A percentile compares a stretch with the other conserved stretches of the same genome.
phyloP scores from a whole-genome alignment of 2,113 vertebrate genomes.

The Ramphastos sulfuratus region DNA sequence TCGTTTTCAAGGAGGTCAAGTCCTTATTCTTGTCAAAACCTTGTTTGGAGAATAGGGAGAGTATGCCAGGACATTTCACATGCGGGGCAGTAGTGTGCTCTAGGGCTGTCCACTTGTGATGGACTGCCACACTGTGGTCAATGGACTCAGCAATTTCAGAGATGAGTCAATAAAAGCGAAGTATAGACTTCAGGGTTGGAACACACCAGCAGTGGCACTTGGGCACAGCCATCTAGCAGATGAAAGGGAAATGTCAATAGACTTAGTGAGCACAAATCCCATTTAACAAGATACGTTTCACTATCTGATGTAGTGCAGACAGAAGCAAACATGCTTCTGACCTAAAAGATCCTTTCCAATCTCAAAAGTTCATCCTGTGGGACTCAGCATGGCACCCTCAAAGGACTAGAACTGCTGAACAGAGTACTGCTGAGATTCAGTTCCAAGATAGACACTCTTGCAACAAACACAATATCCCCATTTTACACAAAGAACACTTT shows the following conservation, averaged over 20 bases:
- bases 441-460: neutral
- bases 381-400: neutral
- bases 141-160: neutral
- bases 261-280: neutral
- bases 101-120: neutral
- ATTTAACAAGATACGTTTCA: neutral
- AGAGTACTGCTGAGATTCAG: neutral
- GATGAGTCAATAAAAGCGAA: neutral
- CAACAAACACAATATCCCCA: neutral
- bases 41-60: neutral
- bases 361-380: neutral
- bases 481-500: neutral
- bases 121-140: neutral
- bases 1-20: neutral
- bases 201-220: neutral
- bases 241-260: neutral
- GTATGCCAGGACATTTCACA: rapidly evolving
- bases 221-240: neutral
- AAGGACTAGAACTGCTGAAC: neutral
- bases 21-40: neutral
- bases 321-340: slow-evolving; percentile 5
- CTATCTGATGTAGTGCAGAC: neutral
- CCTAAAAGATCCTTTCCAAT: slow-evolving; percentile 26
- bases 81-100: neutral
- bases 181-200: neutral